A percentile compares a stretch with the other conserved stretches of the same genome.
phyloP scores from a whole-genome alignment of 2,113 vertebrate species.

The Dromiciops gliroides region DNA sequence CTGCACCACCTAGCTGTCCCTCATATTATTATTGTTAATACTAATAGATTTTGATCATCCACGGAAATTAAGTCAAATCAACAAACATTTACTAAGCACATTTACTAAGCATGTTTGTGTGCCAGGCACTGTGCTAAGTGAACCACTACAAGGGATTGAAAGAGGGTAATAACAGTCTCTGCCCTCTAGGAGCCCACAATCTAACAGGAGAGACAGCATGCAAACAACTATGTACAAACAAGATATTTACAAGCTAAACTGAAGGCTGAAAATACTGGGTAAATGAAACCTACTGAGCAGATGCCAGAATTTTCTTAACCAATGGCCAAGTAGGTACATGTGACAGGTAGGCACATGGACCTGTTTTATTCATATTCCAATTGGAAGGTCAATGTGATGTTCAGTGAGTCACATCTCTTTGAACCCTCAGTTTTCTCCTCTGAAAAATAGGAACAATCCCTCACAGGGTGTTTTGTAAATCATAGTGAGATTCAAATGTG shows the following conservation, averaged over 20 bases:
- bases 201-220: background rate
- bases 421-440: background rate
- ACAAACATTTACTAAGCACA: background rate
- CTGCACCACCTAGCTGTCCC: too few relatives aligned
- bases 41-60: background rate
- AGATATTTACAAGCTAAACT: background rate
- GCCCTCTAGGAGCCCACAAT: background rate
- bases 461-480: background rate
- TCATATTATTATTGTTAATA: background rate
- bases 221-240: background rate
- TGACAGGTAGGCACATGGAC: background rate
- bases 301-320: rapidly evolving
- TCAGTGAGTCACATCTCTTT: background rate
- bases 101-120: background rate
- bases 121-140: background rate
- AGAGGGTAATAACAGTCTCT: background rate
- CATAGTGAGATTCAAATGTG: background rate
- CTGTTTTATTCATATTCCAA: background rate
- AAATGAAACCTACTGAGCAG: background rate
- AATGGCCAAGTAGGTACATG: background rate
- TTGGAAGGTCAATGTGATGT: background rate
- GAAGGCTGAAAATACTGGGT: background rate
- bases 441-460: background rate
- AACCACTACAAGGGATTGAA: background rate
- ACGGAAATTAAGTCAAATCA: background rate